phyloP scores from a whole-genome alignment of 2,888 invertebrate genomes.

The Harpagoxenus sublaevis region DNA sequence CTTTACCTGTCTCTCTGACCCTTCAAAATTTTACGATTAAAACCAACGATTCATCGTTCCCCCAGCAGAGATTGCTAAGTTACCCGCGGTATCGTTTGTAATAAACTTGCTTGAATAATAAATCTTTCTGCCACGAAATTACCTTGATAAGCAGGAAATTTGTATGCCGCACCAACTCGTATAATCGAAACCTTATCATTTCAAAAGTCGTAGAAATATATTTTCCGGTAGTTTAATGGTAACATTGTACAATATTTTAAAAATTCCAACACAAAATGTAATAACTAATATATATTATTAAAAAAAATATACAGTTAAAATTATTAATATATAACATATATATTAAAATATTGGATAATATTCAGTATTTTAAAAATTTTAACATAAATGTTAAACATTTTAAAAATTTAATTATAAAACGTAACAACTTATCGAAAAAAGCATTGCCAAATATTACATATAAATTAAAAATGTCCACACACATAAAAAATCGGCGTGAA shows the following conservation, averaged over 20 bases:
- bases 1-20: slow-evolving; percentile 22
- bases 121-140: slow-evolving; percentile 54
- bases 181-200: background rate
- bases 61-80: slow-evolving; percentile 59
- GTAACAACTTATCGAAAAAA: background rate
- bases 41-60: slow-evolving; percentile 44
- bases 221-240: background rate
- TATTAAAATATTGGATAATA: background rate
- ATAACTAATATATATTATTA: background rate
- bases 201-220: background rate
- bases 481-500: background rate
- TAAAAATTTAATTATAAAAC: background rate
- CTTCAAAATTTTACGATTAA: slow-evolving; percentile 61
- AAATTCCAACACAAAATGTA: background rate
- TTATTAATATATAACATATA: too few species aligned
- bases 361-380: background rate
- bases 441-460: background rate
- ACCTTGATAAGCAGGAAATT: slow-evolving; percentile 25
- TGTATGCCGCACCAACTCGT: background rate
- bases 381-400: background rate
- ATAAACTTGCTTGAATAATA: slow-evolving; percentile 64
- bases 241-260: background rate
- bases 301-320: too few species aligned
- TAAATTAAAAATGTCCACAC: background rate
- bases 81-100: slow-evolving; percentile 50